Evolutionary conservation across 1,140 invertebrate species (phyloP), one percentile per base, ranked within the genome.

Genomic region (Teleopsis dalmanni): DNA sequence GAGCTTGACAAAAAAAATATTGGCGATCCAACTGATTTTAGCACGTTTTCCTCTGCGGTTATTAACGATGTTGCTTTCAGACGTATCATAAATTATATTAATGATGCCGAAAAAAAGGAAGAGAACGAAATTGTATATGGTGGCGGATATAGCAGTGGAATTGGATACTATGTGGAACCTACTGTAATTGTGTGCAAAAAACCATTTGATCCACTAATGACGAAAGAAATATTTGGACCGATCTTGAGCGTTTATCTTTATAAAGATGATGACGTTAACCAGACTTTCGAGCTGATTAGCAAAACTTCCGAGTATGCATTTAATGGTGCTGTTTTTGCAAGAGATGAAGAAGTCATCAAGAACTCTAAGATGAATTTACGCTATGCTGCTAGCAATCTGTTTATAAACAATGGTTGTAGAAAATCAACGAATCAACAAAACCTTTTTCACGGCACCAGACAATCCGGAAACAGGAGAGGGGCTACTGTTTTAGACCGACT

Each of bases 191-290:
- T 85, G 54, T 80, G 85, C 1, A 85, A 76, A 45, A 81, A 98
- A 76, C 89, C 94, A 0, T 75, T 77, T 41, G 88, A 96, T 63
- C 85, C 83, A 58, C 78, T 98, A n/a, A 92, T 98, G 82, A 81
- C 76, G 2, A 93, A 98, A 72, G 96, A 99, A 75, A 95, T 99
- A 33, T 95, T 99, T 72, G 96, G 94, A 0, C 96, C 96, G 0
- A 81, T 99, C 4, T 69, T 99, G 5, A 79, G 89, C 3, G 82
- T 93, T 34, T 96, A 92, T 70, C 88, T 93, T 0, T 99, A 98
- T 65, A 81, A 87, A 47, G 91, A 96, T 57, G 72, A 68, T 3
- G 74, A 95, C 44, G 60, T 91, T 1, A 67, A 83, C 9, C 71
- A 87, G 47, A 78, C 85, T 0, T 62, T 98, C 46, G 69, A 82